Conservation (phyloP, 2,797 vertebrate species). For the Alca torda region DNA sequence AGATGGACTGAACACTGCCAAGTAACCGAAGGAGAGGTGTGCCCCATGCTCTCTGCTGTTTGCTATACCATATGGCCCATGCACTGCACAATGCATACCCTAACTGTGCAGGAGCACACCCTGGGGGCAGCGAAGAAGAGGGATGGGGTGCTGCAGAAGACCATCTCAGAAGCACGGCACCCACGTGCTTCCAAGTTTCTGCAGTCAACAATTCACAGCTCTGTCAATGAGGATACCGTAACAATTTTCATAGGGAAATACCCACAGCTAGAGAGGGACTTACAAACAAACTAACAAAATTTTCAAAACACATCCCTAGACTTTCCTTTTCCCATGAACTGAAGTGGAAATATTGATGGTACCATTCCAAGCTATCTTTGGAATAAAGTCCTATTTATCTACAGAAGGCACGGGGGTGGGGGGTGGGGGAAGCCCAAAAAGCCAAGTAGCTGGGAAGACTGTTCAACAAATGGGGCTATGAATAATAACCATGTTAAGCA, state of each 20-base stretch:
- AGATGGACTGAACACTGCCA: neutral
- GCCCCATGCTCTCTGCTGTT: neutral
- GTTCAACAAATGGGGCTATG: neutral
- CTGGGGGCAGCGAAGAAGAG: neutral
- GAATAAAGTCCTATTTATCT: slow-evolving; percentile 14
- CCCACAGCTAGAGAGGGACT: neutral
- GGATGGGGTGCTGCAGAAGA: neutral
- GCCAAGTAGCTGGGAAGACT: neutral
- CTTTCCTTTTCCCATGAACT: slow-evolving; percentile 4
- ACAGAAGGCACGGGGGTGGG: neutral
- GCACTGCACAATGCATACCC: fast-evolving
- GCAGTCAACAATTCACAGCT: neutral
- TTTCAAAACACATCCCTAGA: neutral
- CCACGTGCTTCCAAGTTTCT: neutral
- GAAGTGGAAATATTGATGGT: neutral
- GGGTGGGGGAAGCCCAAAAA: neutral
- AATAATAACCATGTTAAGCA: neutral
- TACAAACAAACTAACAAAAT: neutral
- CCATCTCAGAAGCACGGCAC: neutral
- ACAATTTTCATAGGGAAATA: neutral
- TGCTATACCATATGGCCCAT: fast-evolving
- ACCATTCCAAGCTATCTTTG: slow-evolving; percentile 7
- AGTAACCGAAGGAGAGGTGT: neutral
- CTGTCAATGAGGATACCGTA: neutral
- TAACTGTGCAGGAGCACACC: neutral